Evolutionary conservation across 2,113 vertebrate species (phyloP).

Genomic region (Harpagus bidentatus): DNA sequence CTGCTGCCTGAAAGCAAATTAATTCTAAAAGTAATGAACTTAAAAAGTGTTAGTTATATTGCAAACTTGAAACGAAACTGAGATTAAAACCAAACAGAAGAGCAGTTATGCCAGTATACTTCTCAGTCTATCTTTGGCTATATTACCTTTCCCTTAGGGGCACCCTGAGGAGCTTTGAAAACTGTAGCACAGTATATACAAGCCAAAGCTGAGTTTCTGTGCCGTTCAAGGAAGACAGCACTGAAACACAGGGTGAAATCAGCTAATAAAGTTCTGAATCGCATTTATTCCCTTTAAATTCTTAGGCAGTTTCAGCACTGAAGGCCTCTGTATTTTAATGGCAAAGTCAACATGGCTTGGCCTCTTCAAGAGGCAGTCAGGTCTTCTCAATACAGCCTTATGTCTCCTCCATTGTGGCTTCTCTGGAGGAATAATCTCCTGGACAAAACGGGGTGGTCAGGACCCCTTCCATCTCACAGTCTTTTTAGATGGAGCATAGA

Average conservation of each 20-base stretch:
- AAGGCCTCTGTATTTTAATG: neutral
- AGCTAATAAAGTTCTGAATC: neutral
- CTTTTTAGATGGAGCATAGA: neutral
- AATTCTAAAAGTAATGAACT: neutral
- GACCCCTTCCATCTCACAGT: neutral
- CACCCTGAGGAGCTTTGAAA: neutral
- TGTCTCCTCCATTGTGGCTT: rapidly evolving
- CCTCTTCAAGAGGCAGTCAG: neutral
- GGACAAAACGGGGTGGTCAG: neutral
- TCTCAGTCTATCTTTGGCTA: neutral
- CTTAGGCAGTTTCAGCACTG: neutral
- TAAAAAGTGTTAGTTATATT: neutral
- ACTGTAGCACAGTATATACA: neutral
- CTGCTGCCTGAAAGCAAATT: neutral
- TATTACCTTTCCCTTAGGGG: neutral
- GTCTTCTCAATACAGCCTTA: neutral
- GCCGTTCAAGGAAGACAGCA: neutral
- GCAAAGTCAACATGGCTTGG: neutral
- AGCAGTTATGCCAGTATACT: neutral
- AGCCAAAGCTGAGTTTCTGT: neutral
- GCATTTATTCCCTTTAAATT: neutral
- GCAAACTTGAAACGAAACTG: neutral
- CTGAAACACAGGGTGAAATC: neutral
- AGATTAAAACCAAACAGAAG: neutral
- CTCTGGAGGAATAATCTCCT: neutral